Evolutionary conservation across 2,797 vertebrate species (phyloP), one percentile per base, ranked within the genome.

Genomic region (Poecilia velifera): DNA sequence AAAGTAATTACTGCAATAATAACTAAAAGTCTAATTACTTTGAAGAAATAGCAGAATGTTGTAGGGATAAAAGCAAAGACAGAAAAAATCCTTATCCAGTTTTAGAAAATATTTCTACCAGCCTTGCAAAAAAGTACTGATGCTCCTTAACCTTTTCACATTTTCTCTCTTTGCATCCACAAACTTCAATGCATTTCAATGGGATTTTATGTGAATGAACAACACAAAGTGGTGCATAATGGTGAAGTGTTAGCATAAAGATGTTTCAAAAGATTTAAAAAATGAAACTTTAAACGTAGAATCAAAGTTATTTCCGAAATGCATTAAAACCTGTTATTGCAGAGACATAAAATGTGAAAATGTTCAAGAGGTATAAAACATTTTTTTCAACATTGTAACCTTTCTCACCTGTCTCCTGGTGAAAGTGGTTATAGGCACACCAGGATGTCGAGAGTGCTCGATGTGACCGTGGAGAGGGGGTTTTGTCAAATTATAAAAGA

Each of bases 331-430:
- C 36, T 41, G 36, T 68, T 41, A 68, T 41, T 39, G 9, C 10
- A 72, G 45, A 71, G 10, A n/a, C 22, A 13, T 7, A 43, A 43
- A 43, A 70, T 43, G 6, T 43, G 2, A 70, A 70, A 43, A n/a
- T 6, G 39, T n/a, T 70, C 39, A 70, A 25, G 39, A 43, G 39
- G 39, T 7, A n/a, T 25, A 41, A 43, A 43, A 70, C 10, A 43
- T 70, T 43, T 12, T 14, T 39, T 14, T 62, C 36, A 74, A 18
- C 12, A 45, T 39, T 51, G 7, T 10, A 64, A n/a, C 68, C 41
- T n/a, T 76, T 64, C 88, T 87, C 94, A 98, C 97, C 97, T 98
- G 97, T 85, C 97, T 97, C 91, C 93, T 96, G 84, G 94, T 97
- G 93, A 99, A 98, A 53, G 93, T 95, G 13, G 91, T 93, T 55